These are phyloP conservation scores for Chaetorhynchus papuensis DNA, from an alignment of 2,113 vertebrate genomes.

Conservation along the genomic window DNA sequence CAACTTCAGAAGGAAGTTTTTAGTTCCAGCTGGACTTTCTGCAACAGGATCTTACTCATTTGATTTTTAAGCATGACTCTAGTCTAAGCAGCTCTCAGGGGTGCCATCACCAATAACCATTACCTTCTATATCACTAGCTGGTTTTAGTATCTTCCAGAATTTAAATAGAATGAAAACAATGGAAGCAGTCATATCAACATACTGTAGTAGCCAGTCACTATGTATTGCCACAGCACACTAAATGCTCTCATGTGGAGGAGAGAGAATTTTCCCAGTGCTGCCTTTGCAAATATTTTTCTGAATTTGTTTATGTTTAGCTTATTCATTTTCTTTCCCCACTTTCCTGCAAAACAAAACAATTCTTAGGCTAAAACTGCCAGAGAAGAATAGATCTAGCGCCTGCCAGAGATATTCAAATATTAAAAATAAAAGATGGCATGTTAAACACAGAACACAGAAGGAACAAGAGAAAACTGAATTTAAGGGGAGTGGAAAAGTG, in stretches of 20 bases:
- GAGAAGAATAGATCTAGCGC: neutral
- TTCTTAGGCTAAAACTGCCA: neutral
- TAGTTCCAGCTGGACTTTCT: neutral
- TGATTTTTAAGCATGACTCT: neutral
- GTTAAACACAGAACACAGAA: neutral
- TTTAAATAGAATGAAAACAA: neutral
- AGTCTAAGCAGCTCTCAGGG: neutral
- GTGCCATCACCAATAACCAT: neutral
- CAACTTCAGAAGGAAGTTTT: neutral
- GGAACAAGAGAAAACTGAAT: neutral
- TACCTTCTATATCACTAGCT: neutral
- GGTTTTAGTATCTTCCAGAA: neutral
- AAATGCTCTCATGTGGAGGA: neutral
- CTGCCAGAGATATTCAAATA: neutral
- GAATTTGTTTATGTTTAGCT: neutral
- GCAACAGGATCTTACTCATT: neutral
- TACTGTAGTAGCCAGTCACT: neutral
- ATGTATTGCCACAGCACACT: neutral
- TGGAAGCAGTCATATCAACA: neutral
- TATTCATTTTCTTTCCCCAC: neutral
- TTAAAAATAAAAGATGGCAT: neutral
- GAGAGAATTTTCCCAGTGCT: neutral
- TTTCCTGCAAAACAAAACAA: neutral
- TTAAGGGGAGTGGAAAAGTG: neutral
- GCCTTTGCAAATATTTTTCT: neutral